Base-by-base conservation (phyloP, 2,888 invertebrate species). In the Hylaea fasciaria region DNA sequence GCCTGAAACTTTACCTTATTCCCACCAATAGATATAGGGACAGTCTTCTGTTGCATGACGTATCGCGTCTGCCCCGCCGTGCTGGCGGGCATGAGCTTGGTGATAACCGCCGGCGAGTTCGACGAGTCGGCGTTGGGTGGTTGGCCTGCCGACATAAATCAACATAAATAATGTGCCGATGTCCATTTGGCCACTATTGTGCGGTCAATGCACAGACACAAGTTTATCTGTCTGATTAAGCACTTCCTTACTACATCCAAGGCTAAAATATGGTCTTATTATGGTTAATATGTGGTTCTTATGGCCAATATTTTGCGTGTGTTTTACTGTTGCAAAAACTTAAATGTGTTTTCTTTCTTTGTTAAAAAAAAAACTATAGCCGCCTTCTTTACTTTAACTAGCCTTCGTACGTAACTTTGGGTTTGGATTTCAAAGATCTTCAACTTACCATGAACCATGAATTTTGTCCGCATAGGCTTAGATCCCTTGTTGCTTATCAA, bases 1-100 rank as follows among this genome's bases (percentile, higher is more conserved):
- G 5, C 22, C 22, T 22, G 3, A 5, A 22, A 22, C 22, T 22
- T 5, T 53, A 82, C 84, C 80, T 79, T 78, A 55, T 75, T 79
- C 13, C 73, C 73, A 16, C 72, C 77, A 56, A 81, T 64, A 9
- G 74, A 74, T 45, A 82, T 78, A 28, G 89, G 89, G 32, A 90
- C 80, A 39, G 87, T 82, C 65, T 87, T 89, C 67, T 83, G 87
- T 54, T 86, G 89, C 82, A 91, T 80, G 17, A 89, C 83, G 59
- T 80, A 85, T 7, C 84, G 80, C 0, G 83, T 69, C 14, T 65
- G 77, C 7, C 5, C 10, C 4, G 44, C 14, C n/a, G 11, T 9
- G 13, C 17, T 65, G 2, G 72, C 63, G 0, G 83, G 77, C 58
- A 81, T 0, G 14, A 89, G 51, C 60, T 86, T 82, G 41, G 89